Evolutionary conservation across 2,113 vertebrate species (phyloP), one percentile per base, ranked within the genome.

Genomic region (Neopipo cinnamomea): DNA sequence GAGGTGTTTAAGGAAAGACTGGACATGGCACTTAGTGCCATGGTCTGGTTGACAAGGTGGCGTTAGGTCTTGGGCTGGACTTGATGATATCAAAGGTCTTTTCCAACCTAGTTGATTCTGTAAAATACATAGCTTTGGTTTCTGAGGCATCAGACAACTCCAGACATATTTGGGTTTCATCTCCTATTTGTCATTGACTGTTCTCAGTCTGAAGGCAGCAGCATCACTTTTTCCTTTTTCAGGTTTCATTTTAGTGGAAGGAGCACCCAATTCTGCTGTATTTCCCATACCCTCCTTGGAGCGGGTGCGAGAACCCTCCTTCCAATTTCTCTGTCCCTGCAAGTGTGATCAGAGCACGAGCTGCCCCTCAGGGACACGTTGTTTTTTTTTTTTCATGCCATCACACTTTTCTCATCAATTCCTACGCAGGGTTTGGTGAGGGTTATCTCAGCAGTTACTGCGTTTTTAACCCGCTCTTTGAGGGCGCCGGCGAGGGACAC

Each of bases 331-430:
- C 22, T 11, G 13, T 31, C 63, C 65, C 35, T 41, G 56, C 28
- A 5, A 31, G 28, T n/a, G 25, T 0, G 0, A 33, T 49, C 49
- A n/a, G 1, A 3, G 33, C 23, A 3, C 1, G 25, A 49, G 23
- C 41, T 18, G 52, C 6, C 18, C 8, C 52, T 42, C 35, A 7
- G 58, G 14, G 30, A 30, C 14, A 41, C 15, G 0, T 1, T 7
- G 37, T 3, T 22, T 24, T 9, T 0, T 25, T 0, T 22, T 23
- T 5, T 4, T 35, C 16, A 44, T 33, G 24, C 44, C 59, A 33
- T 24, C 7, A 9, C 55, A 6, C 17, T 28, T 49, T 44, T 15
- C 67, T 33, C 42, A 10, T 17, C 50, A 6, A 5, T 12, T 8
- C 49, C 12, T 23, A 7, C 5, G 41, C 44, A 7, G 61, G 52